Percentiles rank a stretch among this genome's conserved stretches.
Evolutionary conservation across 2,113 vertebrate genomes (phyloP).

Genomic region (Ovibos moschatus): DNA sequence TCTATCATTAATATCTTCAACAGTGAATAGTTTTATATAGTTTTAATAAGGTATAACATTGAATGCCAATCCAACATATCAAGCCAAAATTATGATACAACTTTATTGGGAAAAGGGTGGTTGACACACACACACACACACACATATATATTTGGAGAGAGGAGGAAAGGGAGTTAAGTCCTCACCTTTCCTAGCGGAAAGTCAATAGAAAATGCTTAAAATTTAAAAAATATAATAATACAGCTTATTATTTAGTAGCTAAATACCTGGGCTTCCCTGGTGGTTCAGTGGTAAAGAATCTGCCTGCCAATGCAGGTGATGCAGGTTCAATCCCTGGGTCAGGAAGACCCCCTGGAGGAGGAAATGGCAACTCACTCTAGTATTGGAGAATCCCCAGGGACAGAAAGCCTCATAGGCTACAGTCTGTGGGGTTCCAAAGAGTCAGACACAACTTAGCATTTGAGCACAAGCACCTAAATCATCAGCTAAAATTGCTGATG

Average conservation of each 20-base stretch:
- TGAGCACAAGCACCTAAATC: background rate
- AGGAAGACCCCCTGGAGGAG: background rate
- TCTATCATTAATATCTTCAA: background rate
- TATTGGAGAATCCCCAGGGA: background rate
- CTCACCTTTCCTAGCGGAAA: background rate
- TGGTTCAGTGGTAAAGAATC: background rate
- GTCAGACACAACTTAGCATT: background rate
- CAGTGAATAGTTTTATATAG: background rate
- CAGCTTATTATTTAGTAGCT: background rate
- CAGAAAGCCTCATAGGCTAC: background rate
- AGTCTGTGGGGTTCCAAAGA: background rate
- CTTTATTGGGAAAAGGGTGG: background rate
- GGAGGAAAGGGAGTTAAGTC: background rate
- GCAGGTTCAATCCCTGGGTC: background rate
- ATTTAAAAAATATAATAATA: background rate
- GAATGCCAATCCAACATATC: background rate
- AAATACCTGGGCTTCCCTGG: background rate
- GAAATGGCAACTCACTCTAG: background rate
- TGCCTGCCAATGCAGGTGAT: background rate
- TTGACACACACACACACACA: background rate
- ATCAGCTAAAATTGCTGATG: background rate
- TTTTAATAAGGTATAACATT: background rate
- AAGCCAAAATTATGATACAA: background rate
- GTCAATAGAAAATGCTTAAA: background rate
- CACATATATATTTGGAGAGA: fast-evolving